phyloP scores from a whole-genome alignment of 2,797 vertebrate species.

The Falco naumanni region DNA sequence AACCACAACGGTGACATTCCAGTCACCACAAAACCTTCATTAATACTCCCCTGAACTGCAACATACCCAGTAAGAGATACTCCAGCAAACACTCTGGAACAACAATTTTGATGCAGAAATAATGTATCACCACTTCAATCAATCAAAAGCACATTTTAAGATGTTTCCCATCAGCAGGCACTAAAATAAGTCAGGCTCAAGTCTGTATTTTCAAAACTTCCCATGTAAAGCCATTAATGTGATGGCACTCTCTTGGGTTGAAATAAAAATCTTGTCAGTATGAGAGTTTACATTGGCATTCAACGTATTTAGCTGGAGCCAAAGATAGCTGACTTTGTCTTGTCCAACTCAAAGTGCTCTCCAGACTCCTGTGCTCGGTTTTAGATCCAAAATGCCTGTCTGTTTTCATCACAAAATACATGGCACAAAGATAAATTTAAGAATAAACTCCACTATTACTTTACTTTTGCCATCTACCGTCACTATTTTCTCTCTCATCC shows the following conservation, averaged over 20 bases:
- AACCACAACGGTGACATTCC: not conserved
- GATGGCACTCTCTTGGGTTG: not conserved
- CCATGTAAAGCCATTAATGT: not conserved
- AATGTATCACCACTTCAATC: not conserved
- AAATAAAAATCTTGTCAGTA: not conserved
- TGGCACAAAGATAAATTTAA: not conserved
- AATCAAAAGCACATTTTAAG: conserved; percentile 13
- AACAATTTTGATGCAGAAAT: not conserved
- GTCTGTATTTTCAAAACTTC: not conserved
- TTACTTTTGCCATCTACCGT: not conserved
- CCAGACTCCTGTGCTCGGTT: not conserved
- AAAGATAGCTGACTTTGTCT: not conserved
- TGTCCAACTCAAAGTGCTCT: not conserved
- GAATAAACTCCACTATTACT: not conserved
- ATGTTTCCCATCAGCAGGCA: not conserved
- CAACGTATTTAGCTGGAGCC: not conserved
- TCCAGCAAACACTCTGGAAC: not conserved
- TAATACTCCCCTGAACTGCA: not conserved
- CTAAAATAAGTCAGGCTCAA: not conserved
- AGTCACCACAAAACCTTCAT: not conserved
- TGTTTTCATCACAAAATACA: not conserved
- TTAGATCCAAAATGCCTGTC: not conserved
- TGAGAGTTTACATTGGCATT: not conserved
- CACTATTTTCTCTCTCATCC: not conserved
- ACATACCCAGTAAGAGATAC: not conserved